These are phyloP conservation scores for Oryzias javanicus DNA, from an alignment of 2,113 vertebrate species.

Conservation along the genomic window DNA sequence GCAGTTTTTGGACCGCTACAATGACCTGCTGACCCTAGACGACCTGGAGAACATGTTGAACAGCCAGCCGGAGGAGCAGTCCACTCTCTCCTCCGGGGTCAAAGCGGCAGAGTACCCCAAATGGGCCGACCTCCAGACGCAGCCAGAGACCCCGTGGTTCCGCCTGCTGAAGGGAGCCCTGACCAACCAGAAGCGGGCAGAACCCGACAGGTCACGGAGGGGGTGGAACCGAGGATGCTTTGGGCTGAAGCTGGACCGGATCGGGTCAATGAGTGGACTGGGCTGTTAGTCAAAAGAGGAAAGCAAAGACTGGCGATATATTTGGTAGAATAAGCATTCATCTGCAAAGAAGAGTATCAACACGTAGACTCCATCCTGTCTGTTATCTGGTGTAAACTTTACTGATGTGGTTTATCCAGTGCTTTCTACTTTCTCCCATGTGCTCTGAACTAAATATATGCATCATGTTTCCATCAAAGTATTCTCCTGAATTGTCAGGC, in stretches of 20 bases:
- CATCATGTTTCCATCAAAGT: slow-evolving; percentile 43
- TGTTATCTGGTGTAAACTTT: slow-evolving; percentile 45
- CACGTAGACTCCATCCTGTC: slow-evolving; percentile 17
- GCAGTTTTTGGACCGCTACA: slow-evolving; percentile 78
- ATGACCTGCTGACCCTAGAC: slow-evolving; percentile 78
- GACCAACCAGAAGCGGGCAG: slow-evolving; percentile 77
- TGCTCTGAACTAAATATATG: slow-evolving; percentile 39
- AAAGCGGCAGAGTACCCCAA: slow-evolving; percentile 71
- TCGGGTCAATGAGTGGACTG: slow-evolving; percentile 86
- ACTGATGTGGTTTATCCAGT: slow-evolving; percentile 50
- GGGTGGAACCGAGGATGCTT: slow-evolving; percentile 84
- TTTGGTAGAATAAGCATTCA: slow-evolving; percentile 31
- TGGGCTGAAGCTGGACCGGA: slow-evolving; percentile 86
- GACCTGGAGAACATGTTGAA: slow-evolving; percentile 77
- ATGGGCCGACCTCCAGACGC: slow-evolving; percentile 68
- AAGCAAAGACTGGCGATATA: slow-evolving; percentile 44
- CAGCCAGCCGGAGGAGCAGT: slow-evolving; percentile 69
- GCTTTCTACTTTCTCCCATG: slow-evolving; percentile 39
- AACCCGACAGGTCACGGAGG: slow-evolving; percentile 74
- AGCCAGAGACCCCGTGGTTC: slow-evolving; percentile 71
- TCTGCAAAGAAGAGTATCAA: slow-evolving; percentile 31
- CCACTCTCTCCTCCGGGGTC: slow-evolving; percentile 56
- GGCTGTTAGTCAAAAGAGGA: slow-evolving; percentile 78
- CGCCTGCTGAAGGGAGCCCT: slow-evolving; percentile 77
- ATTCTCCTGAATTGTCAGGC: slow-evolving; percentile 10